phyloP scores from a whole-genome alignment of 2,113 vertebrate species.

The Dipodomys spectabilis region DNA sequence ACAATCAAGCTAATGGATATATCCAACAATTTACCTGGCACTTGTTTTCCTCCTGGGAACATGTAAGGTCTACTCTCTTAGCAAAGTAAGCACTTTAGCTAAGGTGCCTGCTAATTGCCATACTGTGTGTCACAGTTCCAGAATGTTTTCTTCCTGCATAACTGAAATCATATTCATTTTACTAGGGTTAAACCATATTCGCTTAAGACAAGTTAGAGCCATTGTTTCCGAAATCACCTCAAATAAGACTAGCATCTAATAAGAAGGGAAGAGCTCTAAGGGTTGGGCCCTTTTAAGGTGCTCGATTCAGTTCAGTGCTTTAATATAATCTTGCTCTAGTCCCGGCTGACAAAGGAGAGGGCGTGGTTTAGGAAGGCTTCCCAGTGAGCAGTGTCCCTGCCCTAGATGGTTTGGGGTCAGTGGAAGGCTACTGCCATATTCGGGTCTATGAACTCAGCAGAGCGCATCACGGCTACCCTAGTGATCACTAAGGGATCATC shows the following conservation, averaged over 20 bases:
- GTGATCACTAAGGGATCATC: neutral
- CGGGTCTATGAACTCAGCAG: neutral
- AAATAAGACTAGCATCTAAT: conserved; percentile 14
- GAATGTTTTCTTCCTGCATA: neutral
- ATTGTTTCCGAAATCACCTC: conserved; percentile 32
- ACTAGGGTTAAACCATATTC: neutral
- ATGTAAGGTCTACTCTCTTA: neutral
- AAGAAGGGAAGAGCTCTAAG: neutral
- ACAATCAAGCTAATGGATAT: neutral
- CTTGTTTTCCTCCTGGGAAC: neutral
- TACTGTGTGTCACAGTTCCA: neutral
- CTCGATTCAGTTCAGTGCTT: conserved; percentile 38
- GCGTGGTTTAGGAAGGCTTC: conserved; percentile 32
- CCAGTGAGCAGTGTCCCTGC: neutral
- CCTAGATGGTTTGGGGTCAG: conserved; percentile 61
- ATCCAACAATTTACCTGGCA: neutral
- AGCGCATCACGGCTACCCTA: neutral
- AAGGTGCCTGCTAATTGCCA: neutral
- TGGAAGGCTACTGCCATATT: conserved; percentile 43
- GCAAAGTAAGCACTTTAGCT: neutral
- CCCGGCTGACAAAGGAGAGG: conserved; percentile 57
- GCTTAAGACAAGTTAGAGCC: conserved; percentile 31
- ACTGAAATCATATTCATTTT: conserved; percentile 45
- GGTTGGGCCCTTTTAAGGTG: conserved; percentile 8
- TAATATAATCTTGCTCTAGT: conserved; percentile 41